A percentile compares a stretch with the other conserved stretches of the same genome.
These are phyloP conservation scores for Porites australiensis DNA, from an alignment of 64 coral and sea anemone species.

Conservation along the genomic window DNA sequence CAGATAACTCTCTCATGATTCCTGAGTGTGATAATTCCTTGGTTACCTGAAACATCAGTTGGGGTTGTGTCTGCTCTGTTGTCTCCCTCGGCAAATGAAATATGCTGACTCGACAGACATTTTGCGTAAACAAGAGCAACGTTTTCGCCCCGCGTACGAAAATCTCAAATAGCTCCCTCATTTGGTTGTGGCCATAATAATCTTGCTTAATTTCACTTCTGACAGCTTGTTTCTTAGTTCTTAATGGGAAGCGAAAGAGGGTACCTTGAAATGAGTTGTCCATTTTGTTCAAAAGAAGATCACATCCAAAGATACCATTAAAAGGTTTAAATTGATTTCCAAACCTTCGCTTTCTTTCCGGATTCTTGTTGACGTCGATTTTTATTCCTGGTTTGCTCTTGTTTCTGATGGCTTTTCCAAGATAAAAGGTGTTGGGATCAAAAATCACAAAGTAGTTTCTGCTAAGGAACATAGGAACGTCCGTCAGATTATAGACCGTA, in stretches of 20 bases:
- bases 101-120: constrained; percentile 60
- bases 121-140: constrained; percentile 76
- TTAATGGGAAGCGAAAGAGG: constrained; percentile 72
- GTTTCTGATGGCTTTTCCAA: constrained; percentile 58
- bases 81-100: constrained; percentile 45
- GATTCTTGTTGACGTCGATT: constrained; percentile 51
- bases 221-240: constrained; percentile 63
- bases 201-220: constrained; percentile 74
- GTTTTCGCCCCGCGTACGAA: constrained; percentile 57
- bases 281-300: constrained; percentile 31
- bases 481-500: constrained; percentile 84
- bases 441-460: constrained; percentile 80
- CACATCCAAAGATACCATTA: constrained; percentile 77
- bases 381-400: constrained; percentile 69
- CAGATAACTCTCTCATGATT: no score
- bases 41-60: constrained; percentile 49
- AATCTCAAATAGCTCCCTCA: constrained; percentile 44
- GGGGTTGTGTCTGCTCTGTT: constrained; percentile 39
- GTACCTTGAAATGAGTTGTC: constrained; percentile 61
- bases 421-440: constrained; percentile 78
- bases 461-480: constrained; percentile 86
- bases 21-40: constrained; percentile 12
- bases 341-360: constrained; percentile 36
- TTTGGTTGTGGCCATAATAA: constrained; percentile 47
- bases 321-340: constrained; percentile 74